A percentile compares a stretch with the other conserved stretches of the same genome.
These are phyloP conservation scores for Phaonia tiefii DNA, from an alignment of 2,888 invertebrate species.

Conservation along the genomic window DNA sequence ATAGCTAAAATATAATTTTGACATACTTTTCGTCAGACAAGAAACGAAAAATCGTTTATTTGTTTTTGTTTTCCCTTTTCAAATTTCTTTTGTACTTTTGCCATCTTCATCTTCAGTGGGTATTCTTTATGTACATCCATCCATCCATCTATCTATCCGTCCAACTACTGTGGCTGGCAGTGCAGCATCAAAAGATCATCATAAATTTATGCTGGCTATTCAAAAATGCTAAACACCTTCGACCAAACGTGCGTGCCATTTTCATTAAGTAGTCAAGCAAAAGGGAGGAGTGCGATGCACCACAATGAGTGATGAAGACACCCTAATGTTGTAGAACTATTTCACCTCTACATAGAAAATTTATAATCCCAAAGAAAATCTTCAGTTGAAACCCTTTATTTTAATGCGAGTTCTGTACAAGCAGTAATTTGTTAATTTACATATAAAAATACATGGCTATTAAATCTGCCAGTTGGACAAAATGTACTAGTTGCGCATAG, in stretches of 20 bases:
- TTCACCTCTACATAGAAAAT: no score
- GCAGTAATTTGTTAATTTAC: no score
- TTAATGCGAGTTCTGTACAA: no score
- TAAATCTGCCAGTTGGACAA: no score
- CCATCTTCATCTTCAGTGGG: background rate
- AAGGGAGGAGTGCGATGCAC: background rate
- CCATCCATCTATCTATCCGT: background rate
- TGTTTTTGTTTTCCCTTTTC: background rate
- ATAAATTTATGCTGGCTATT: slow-evolving; percentile 20
- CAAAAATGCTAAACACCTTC: background rate
- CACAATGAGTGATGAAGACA: background rate
- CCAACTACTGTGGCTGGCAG: background rate
- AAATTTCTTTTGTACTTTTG: background rate
- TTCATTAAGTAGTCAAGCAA: background rate
- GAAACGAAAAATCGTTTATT: background rate
- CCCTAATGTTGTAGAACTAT: no score
- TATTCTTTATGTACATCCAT: slow-evolving; percentile 29
- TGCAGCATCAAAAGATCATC: slow-evolving; percentile 25
- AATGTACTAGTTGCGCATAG: no score
- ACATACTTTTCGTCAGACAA: slow-evolving; percentile 45
- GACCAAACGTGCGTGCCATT: background rate
- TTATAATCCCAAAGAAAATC: no score
- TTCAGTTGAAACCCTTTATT: no score
- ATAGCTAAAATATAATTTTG: slow-evolving; percentile 56
- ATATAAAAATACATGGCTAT: no score